Evolutionary conservation across 1,140 invertebrate genomes (phyloP), one percentile per base, ranked within the genome.

Genomic region (Pseudachorutes palmiensis): DNA sequence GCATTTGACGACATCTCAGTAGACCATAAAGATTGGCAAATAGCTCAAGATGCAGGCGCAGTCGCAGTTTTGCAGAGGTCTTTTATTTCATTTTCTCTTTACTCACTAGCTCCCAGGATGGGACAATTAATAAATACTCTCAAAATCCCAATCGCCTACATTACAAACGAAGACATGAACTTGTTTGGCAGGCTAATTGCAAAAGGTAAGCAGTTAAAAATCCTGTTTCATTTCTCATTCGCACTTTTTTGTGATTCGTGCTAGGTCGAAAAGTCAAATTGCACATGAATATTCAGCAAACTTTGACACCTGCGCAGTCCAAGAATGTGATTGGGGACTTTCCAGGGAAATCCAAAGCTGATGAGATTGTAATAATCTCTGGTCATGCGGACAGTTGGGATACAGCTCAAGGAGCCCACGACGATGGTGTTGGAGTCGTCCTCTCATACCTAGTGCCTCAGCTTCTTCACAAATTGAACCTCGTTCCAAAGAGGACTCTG

Each of bases 391-490:
- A 94, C 75, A 41, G 77, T 61, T 83, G 83, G 33, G 36, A 63
- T 76, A 88, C 92, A 24, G 90, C 90, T n/a, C 83, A 88, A 76
- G 91, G 91, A 19, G 90, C 90, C 0, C 88, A 93, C 87, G 91
- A 94, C 76, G 90, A 93, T 76, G 91, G 88, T 48, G 88, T 85
- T 72, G 91, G 91, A 48, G 82, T 86, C 45, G 89, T 92, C 69
- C 86, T 92, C 63, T 89, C 89, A 1, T 91, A 88, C 87, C 84
- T 84, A 64, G 84, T 86, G 41, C 80, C 90, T 9, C 83, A 84
- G 5, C 77, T 90, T 32, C 75, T 94, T 9, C 86, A 87, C 75
- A 77, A 81, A 29, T 78, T 94, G 0, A 82, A 83, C 63, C 78
- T 91, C 12, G 81, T 77, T 67, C 84, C 90, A 26, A 86, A 82